Conservation (phyloP, 2,888 invertebrate species). For the Callinectes sapidus region DNA sequence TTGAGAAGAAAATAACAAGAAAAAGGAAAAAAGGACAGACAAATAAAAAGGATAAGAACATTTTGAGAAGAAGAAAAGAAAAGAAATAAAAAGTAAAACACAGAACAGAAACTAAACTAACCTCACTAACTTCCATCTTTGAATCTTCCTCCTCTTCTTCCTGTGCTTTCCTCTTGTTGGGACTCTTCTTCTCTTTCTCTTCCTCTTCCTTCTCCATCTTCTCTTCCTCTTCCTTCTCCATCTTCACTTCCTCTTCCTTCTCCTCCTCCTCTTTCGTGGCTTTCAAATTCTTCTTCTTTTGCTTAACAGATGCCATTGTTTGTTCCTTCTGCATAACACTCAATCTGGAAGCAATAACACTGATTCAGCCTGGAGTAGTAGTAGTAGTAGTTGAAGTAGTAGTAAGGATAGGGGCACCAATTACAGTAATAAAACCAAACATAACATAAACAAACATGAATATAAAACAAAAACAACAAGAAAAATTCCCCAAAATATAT, state of each 20-base stretch:
- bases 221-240: background rate
- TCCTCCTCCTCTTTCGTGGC: background rate
- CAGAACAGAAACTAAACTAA: background rate
- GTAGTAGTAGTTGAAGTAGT: background rate
- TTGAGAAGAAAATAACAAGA: background rate
- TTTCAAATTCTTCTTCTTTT: background rate
- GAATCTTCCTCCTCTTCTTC: slow-evolving; percentile 43
- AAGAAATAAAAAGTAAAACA: background rate
- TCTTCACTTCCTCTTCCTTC: background rate
- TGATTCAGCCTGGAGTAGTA: background rate
- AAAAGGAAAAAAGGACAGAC: background rate
- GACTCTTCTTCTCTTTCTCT: background rate
- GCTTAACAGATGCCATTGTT: slow-evolving; percentile 47
- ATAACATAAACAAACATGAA: too few relatives aligned
- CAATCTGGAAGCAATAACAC: too few relatives aligned
- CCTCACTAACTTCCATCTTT: slow-evolving; percentile 34
- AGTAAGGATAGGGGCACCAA: background rate
- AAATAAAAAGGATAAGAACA: background rate
- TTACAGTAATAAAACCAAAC: too few relatives aligned
- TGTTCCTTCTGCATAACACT: background rate
- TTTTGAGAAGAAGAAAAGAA: too few relatives aligned
- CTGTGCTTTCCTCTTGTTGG: slow-evolving; percentile 51
- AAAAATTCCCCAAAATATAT: too few relatives aligned
- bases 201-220: background rate
- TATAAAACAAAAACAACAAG: too few relatives aligned